Conservation (phyloP, 2,113 vertebrate species). For the Miniopterus natalensis region DNA sequence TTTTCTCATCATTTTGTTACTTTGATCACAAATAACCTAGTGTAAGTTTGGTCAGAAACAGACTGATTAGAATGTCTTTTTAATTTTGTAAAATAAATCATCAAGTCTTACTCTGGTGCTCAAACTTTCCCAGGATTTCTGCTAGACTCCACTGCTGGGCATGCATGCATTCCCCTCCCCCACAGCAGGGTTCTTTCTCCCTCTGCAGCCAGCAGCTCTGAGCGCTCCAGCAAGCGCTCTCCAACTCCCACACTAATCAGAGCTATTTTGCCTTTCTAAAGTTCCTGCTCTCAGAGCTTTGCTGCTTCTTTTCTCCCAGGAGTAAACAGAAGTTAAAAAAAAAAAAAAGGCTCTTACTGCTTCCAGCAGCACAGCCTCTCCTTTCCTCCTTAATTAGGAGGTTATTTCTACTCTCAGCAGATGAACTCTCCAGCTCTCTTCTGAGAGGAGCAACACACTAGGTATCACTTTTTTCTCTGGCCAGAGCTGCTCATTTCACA, state of each 20-base stretch:
- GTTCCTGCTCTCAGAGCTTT: slow-evolving; percentile 47
- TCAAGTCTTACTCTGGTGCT: neutral
- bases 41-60: slow-evolving; percentile 28
- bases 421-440: slow-evolving; percentile 27
- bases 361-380: neutral
- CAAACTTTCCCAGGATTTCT: slow-evolving; percentile 30
- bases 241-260: neutral
- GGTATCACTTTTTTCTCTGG: neutral
- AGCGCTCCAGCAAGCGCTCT: neutral
- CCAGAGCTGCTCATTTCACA: neutral
- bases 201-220: neutral
- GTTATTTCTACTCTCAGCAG: neutral
- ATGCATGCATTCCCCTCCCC: neutral
- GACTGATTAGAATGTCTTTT: neutral
- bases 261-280: slow-evolving; percentile 55
- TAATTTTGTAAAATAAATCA: slow-evolving; percentile 1
- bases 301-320: slow-evolving; percentile 52
- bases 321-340: slow-evolving; percentile 25
- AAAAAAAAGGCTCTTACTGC: neutral
- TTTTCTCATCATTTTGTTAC: slow-evolving; percentile 12
- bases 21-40: slow-evolving; percentile 32
- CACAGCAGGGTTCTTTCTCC: neutral
- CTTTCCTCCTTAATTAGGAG: slow-evolving; percentile 19
- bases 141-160: neutral
- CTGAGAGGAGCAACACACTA: neutral